Conservation (phyloP, 2,888 invertebrate species). For the Carcina quercana region DNA sequence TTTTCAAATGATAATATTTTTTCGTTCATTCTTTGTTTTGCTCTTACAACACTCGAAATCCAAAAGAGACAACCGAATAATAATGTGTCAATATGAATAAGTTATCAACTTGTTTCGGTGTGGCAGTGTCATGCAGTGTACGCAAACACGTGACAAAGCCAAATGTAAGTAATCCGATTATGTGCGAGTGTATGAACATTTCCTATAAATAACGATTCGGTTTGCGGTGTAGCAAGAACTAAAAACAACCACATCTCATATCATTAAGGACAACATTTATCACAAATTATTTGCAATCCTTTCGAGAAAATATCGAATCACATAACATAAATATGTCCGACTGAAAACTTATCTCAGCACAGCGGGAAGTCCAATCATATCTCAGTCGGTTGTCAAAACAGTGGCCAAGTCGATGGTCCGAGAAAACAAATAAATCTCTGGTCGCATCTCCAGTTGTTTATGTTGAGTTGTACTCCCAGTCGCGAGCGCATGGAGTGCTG, state of each 20-base stretch:
- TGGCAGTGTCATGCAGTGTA: background rate
- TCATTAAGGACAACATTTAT: too few species aligned
- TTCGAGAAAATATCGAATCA: too few species aligned
- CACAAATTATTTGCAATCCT: too few species aligned
- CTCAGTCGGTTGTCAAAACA: background rate
- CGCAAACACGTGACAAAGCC: background rate
- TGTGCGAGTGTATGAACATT: conserved; percentile 1
- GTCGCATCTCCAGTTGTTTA: conserved; percentile 14
- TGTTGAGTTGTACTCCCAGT: conserved; percentile 20
- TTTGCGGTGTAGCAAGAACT: conserved; percentile 7
- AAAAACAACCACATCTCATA: too few species aligned
- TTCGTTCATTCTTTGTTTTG: background rate
- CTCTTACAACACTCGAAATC: background rate
- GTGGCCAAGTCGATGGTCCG: conserved; percentile 1
- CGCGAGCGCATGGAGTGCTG: conserved; percentile 21
- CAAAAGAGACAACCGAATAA: too few species aligned
- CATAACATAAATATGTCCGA: too few species aligned
- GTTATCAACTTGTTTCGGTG: too few species aligned
- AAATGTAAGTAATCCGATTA: conserved; percentile 8
- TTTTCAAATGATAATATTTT: conserved; percentile 1
- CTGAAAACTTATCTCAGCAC: too few species aligned
- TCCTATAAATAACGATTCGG: conserved; percentile 8
- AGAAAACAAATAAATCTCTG: conserved; percentile 11
- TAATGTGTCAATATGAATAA: too few species aligned
- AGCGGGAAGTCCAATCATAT: too few species aligned